Evolutionary conservation across 2,113 vertebrate species (phyloP).

Genomic region (Dipodomys spectabilis): DNA sequence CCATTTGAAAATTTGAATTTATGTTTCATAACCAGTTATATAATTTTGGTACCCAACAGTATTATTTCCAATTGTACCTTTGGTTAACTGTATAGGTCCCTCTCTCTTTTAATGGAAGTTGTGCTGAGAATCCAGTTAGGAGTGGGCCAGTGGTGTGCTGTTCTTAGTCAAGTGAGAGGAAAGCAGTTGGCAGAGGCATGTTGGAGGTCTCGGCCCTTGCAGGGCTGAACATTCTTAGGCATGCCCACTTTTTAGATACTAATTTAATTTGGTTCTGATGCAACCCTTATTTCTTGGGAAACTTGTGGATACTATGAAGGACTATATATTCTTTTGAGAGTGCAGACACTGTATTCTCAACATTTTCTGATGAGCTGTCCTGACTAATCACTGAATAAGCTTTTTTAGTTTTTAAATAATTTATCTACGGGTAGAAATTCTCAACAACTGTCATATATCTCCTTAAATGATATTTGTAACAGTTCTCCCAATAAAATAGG

Average conservation of each 20-base stretch:
- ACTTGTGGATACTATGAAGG: background rate
- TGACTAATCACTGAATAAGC: background rate
- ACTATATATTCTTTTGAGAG: background rate
- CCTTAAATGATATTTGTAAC: background rate
- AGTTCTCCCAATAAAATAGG: background rate
- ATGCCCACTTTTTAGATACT: background rate
- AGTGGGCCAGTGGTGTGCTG: background rate
- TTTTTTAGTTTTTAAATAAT: constrained; percentile 25
- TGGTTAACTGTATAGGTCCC: background rate
- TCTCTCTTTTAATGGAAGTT: background rate
- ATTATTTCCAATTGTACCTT: background rate
- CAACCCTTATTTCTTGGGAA: background rate
- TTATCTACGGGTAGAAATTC: constrained; percentile 26
- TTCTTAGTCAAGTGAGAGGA: background rate
- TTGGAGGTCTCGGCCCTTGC: background rate
- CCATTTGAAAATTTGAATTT: background rate
- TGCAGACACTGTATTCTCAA: background rate
- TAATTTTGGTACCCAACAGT: background rate
- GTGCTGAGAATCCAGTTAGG: background rate
- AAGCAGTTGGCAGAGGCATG: background rate
- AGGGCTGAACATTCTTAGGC: background rate
- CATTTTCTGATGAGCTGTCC: background rate
- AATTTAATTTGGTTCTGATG: background rate
- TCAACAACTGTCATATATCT: background rate
- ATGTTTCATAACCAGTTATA: background rate